Percentiles rank a stretch among this genome's conserved stretches.
These are phyloP conservation scores for Corydoras maculifer DNA, from an alignment of 2,113 vertebrate genomes.

Conservation along the genomic window DNA sequence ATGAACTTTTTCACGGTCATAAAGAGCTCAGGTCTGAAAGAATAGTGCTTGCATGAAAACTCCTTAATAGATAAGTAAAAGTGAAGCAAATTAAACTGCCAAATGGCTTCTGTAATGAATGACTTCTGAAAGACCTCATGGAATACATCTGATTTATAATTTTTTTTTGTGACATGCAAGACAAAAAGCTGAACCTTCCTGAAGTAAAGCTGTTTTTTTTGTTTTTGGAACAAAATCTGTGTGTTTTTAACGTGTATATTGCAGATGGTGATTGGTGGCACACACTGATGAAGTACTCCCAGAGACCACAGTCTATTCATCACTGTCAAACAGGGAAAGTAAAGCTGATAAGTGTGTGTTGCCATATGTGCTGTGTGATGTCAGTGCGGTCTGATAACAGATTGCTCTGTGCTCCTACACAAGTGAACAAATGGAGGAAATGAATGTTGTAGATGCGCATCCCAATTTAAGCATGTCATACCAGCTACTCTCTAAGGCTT, in stretches of 20 bases:
- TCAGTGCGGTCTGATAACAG: slow-evolving; percentile 20
- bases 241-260: no score
- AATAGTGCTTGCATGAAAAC: neutral
- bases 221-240: no score
- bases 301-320: neutral
- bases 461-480: slow-evolving; percentile 14
- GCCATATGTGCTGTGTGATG: slow-evolving; percentile 19
- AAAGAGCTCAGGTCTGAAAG: neutral
- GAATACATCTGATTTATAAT: no score
- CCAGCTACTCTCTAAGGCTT: slow-evolving; percentile 22
- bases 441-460: slow-evolving; percentile 20
- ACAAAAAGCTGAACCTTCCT: no score
- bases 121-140: no score
- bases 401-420: slow-evolving; percentile 23
- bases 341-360: slow-evolving; percentile 7
- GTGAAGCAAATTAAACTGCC: no score
- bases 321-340: slow-evolving; percentile 10
- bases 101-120: no score
- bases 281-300: no score
- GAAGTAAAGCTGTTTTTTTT: no score
- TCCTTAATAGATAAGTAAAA: neutral
- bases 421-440: slow-evolving; percentile 31
- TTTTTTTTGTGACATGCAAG: no score
- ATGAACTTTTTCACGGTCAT: neutral
- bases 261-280: no score